Percentiles rank a stretch among this genome's conserved stretches.
These are phyloP conservation scores for Notodonta dromedarius DNA, from an alignment of 2,888 invertebrate species.

Conservation along the genomic window DNA sequence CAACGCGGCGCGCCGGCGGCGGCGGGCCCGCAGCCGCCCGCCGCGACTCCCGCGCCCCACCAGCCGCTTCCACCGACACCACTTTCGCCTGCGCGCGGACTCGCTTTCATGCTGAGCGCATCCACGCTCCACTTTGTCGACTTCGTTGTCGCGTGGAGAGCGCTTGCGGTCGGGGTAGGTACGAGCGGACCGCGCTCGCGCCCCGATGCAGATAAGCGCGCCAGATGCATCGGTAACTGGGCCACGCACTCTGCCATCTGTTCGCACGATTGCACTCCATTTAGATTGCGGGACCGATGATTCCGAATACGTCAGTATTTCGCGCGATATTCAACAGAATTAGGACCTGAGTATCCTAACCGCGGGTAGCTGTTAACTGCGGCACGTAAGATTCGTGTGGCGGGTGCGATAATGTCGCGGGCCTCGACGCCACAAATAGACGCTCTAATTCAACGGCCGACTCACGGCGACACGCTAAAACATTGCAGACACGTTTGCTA, in stretches of 20 bases:
- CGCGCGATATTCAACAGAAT: constrained; percentile 32
- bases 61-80: constrained; percentile 61
- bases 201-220: constrained; percentile 61
- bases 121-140: constrained; percentile 54
- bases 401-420: constrained; percentile 78
- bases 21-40: constrained; percentile 30
- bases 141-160: constrained; percentile 20
- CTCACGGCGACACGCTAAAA: constrained; percentile 76
- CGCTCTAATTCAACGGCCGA: constrained; percentile 79
- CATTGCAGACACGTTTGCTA: constrained; percentile 68
- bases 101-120: constrained; percentile 70
- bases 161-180: constrained; percentile 40
- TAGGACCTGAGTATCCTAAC: constrained; percentile 43
- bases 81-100: constrained; percentile 72
- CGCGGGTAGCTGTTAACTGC: constrained; percentile 54
- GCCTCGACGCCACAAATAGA: constrained; percentile 82
- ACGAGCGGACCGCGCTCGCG: constrained; percentile 33
- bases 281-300: constrained; percentile 33
- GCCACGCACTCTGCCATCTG: constrained; percentile 71
- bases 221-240: constrained; percentile 75
- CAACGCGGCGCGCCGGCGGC: constrained; percentile 49
- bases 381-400: constrained; percentile 67
- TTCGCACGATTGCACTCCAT: constrained; percentile 60
- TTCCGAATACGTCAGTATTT: constrained; percentile 16
- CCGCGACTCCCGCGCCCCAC: constrained; percentile 48